Conservation (phyloP, 2,113 vertebrate genomes). For the Grammomys surdaster region DNA sequence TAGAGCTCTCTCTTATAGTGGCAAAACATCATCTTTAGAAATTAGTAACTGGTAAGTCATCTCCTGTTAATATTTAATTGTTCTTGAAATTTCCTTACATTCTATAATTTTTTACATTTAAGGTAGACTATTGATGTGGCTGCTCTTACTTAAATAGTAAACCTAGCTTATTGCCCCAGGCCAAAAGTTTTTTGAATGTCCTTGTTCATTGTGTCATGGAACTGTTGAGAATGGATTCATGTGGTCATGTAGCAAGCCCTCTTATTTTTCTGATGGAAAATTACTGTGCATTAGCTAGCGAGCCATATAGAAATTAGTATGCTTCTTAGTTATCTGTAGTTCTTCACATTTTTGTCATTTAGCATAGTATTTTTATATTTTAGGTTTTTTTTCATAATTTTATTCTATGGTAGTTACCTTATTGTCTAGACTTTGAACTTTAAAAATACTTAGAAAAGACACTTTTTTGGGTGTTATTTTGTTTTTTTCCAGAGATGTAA, state of each 20-base stretch:
- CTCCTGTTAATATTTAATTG: constrained; percentile 21
- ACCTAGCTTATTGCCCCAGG: not conserved
- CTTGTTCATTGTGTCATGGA: not conserved
- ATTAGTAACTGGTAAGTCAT: constrained; percentile 29
- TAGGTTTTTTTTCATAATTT: not conserved
- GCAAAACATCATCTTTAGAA: not conserved
- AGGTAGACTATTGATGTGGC: not conserved
- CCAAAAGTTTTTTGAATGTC: not conserved
- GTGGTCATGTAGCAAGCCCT: not conserved
- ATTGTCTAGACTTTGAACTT: constrained; percentile 61
- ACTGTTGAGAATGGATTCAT: not conserved
- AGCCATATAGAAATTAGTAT: not conserved
- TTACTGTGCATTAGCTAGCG: not conserved
- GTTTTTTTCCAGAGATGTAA: constrained; percentile 18
- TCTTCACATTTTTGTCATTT: not conserved
- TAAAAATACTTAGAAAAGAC: constrained; percentile 57
- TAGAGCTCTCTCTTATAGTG: constrained; percentile 1
- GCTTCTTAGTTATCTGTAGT: not conserved
- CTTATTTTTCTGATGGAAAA: constrained; percentile 14
- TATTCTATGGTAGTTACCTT: constrained; percentile 22
- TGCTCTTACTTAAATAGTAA: constrained; percentile 17
- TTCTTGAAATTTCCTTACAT: constrained; percentile 10
- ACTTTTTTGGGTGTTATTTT: constrained; percentile 42
- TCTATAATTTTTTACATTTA: not conserved
- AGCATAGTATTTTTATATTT: constrained; percentile 21